Conservation (phyloP, 92 coral and sea anemone species). For the Micromussa lordhowensis region DNA sequence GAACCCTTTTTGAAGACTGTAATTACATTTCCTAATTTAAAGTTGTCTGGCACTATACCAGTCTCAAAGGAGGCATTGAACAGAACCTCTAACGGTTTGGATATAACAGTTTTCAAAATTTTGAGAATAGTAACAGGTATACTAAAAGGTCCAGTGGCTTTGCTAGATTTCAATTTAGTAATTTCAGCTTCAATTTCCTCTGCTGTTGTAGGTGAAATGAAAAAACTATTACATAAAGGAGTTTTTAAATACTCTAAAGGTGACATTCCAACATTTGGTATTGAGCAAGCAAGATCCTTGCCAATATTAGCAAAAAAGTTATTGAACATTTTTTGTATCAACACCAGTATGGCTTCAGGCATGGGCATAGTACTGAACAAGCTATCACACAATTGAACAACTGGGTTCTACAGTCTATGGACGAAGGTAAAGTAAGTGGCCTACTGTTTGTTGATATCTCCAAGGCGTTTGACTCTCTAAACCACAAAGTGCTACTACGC, state of each 20-base stretch:
- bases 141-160: background rate
- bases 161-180: background rate
- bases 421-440: too few species aligned
- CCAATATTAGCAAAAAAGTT: slow-evolving; percentile 27
- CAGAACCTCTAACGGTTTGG: slow-evolving; percentile 63
- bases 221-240: background rate
- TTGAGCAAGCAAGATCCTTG: slow-evolving; percentile 14
- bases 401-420: too few species aligned
- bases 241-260: slow-evolving; percentile 7
- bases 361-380: too few species aligned
- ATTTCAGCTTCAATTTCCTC: background rate
- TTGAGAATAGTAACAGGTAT: slow-evolving; percentile 43
- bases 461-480: too few species aligned
- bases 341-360: too few species aligned
- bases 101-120: slow-evolving; percentile 38
- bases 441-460: too few species aligned
- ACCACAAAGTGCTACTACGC: slow-evolving; percentile 49
- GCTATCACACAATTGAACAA: too few species aligned
- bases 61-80: slow-evolving; percentile 56
- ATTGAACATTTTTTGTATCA: background rate
- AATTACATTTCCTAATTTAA: slow-evolving; percentile 54
- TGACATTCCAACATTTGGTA: background rate
- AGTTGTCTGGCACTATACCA: too few species aligned
- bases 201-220: background rate
- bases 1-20: slow-evolving; percentile 46